Evolutionary conservation across 23 tunicate species (phyloP), one percentile per base, ranked within the genome.

Genomic region (Styela plicata): DNA sequence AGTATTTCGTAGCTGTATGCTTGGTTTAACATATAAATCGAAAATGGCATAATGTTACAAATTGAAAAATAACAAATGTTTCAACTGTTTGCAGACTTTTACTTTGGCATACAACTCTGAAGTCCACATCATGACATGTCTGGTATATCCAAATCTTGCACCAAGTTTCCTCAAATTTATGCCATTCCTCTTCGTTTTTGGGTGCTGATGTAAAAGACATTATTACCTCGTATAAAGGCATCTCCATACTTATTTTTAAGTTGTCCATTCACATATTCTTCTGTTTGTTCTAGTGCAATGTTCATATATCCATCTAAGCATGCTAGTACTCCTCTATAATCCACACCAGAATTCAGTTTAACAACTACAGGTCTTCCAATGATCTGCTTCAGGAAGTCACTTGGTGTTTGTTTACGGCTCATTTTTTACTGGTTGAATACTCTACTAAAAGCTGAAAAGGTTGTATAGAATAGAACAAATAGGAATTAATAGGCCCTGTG

Each of bases 301-400:
- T 95, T 95, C 99, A 95, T 95, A 82, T 95, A 95, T 0, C 99
- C 99, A 69, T 95, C 99, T 62, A 95, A 78, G 63, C 99, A 95
- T 18, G 99, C 99, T 53, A 95, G 71, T 80, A 95, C 96, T 52
- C 99, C 99, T 80, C 99, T 65, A 63, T 95, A 95, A 86, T 95
- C 99, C 2, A 95, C 96, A 21, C 99, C 99, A 86, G 96, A 89
- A 69, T 95, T 95, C 5, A 95, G 79, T 64, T 95, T 95, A 1
- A 95, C 99, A n/a, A 95, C 99, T 31, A 95, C 99, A 7, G 99
- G 99, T 30, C 89, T 83, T 5, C 99, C 99, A 74, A 95, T 95
- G 28, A 95, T 95, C 83, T 95, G 96, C 84, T 90, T 90, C 96
- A 95, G 52, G 67, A 95, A 95, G 44, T 95, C 99, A 71, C 96